Conservation (phyloP, 2,797 vertebrate species). For the Huso huso region DNA sequence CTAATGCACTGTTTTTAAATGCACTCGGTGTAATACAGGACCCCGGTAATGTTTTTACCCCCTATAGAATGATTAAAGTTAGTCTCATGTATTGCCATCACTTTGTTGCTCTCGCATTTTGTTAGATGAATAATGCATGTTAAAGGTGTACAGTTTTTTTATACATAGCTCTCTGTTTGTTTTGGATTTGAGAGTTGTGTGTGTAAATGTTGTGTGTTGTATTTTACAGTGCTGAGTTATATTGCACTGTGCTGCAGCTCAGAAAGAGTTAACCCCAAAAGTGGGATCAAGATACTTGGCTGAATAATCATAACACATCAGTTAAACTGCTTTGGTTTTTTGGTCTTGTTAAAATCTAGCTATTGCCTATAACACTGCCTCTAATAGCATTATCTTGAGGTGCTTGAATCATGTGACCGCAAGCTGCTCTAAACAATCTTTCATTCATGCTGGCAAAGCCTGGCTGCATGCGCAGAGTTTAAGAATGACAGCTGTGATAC, state of each 20-base stretch:
- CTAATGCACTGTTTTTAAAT: too few relatives aligned
- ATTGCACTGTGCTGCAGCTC: constrained; percentile 31
- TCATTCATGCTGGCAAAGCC: constrained; percentile 52
- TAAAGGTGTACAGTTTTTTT: too few relatives aligned
- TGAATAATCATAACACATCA: constrained; percentile 59
- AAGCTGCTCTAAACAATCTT: constrained; percentile 57
- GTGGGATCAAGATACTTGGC: constrained; percentile 65
- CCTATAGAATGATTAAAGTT: too few relatives aligned
- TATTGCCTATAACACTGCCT: constrained; percentile 46
- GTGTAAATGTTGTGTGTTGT: too few relatives aligned
- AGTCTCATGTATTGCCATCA: too few relatives aligned
- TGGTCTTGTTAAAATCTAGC: constrained; percentile 59
- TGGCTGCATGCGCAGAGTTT: constrained; percentile 42
- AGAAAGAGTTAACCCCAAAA: constrained; percentile 64
- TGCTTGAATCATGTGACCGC: constrained; percentile 75
- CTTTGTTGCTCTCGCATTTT: too few relatives aligned
- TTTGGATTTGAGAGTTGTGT: too few relatives aligned
- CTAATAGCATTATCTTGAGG: constrained; percentile 71
- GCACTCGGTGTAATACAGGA: too few relatives aligned
- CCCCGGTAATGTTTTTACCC: too few relatives aligned
- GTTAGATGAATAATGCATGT: too few relatives aligned
- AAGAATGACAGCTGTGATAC: constrained; percentile 66
- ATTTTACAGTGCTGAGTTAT: neutral
- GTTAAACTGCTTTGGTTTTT: constrained; percentile 67
- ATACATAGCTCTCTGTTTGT: too few relatives aligned